These are phyloP conservation scores for Motacilla alba DNA, from an alignment of 2,113 vertebrate genomes.

Conservation along the genomic window DNA sequence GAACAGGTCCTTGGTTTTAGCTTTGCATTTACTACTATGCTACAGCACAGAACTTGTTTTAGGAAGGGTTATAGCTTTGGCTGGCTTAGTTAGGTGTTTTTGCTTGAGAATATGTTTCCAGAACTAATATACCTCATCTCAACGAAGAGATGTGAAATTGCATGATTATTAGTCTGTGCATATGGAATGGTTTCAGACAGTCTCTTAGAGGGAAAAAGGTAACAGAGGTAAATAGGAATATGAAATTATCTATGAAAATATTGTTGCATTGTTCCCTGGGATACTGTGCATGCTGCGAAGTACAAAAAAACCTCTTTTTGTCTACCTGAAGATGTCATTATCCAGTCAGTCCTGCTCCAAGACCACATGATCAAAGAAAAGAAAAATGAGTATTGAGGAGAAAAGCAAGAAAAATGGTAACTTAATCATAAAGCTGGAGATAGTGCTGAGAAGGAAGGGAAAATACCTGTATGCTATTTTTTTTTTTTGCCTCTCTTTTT, in stretches of 20 bases:
- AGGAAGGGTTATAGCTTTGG: neutral
- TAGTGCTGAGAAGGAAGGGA: neutral
- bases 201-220: neutral
- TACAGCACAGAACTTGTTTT: neutral
- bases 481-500: neutral
- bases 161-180: neutral
- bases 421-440: neutral
- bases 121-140: neutral
- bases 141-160: neutral
- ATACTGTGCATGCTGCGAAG: neutral
- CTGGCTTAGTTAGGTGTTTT: neutral
- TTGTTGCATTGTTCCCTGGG: neutral
- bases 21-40: neutral
- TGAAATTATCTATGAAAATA: neutral
- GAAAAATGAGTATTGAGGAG: neutral
- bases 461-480: neutral
- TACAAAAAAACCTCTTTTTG: neutral
- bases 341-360: neutral
- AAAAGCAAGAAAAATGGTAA: neutral
- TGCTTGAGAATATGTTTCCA: neutral
- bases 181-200: neutral
- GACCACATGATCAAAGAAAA: neutral
- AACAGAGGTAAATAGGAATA: neutral
- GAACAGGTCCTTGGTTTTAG: neutral
- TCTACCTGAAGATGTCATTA: neutral